A percentile compares a stretch with the other conserved stretches of the same genome.
Evolutionary conservation across 2,888 invertebrate genomes (phyloP).

Genomic region (Leptopilina syphax): DNA sequence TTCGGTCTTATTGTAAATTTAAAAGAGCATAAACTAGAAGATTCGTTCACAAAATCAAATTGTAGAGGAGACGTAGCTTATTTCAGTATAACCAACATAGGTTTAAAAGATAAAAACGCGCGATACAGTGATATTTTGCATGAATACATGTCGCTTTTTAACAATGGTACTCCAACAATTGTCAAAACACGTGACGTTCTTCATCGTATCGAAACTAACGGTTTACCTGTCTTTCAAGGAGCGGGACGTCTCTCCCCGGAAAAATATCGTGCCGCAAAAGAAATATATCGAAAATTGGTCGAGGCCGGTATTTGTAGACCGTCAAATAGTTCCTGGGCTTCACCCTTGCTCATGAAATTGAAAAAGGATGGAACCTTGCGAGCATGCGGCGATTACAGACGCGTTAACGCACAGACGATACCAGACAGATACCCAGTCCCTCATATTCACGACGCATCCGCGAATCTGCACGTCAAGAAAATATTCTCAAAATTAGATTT

Average conservation of each 20-base stretch:
- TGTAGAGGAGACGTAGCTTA: background rate
- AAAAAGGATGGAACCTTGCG: background rate
- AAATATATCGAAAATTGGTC: background rate
- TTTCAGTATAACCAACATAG: background rate
- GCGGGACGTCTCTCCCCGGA: background rate
- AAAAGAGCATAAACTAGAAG: background rate
- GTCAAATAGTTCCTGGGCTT: background rate
- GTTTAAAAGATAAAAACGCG: background rate
- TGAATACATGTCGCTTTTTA: background rate
- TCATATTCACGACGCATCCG: background rate
- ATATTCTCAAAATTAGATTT: background rate
- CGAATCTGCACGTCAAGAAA: background rate
- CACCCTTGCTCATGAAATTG: background rate
- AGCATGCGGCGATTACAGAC: constrained; percentile 1
- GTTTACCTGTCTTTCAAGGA: background rate
- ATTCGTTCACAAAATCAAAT: background rate
- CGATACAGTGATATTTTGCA: background rate
- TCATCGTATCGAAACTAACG: background rate
- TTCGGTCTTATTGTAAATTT: background rate
- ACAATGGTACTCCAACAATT: background rate
- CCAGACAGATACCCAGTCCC: background rate
- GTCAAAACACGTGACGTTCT: background rate
- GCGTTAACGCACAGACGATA: background rate
- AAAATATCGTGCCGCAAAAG: background rate
- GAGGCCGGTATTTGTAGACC: background rate